Base-by-base conservation (phyloP, 2,113 vertebrate species). In the Eolophus roseicapilla region DNA sequence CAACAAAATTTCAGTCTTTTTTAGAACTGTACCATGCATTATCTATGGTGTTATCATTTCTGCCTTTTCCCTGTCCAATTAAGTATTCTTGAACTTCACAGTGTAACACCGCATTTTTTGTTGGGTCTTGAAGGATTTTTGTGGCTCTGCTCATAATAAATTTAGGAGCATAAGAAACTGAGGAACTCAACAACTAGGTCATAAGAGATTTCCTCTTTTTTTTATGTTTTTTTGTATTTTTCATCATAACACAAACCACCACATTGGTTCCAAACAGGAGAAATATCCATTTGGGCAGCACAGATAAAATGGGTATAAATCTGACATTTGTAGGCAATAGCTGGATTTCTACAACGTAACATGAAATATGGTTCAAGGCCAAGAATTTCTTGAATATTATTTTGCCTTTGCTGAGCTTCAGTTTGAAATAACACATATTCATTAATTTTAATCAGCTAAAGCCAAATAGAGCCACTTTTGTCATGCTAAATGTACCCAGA, bases 31-130 rank as follows among this genome's bases (percentile, higher is more conserved):
- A 31, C 11, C 33, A 82, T 89, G 39, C 27, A 87, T 89, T 96
- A 92, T 93, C 92, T 91, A 92, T 75, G 12, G 27, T 60, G 62
- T 62, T 91, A 92, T 37, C 3, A 0, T 88, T 91, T 78, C 69
- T 82, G 92, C 53, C 57, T 84, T 95, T 95, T 84, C 94, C 83
- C 81, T 84, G 39, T 89, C 86, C 89, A 95, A 59, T 89, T 95
- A 96, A 93, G 43, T 47, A 82, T 74, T 93, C 74, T 84, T 93
- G 83, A 96, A 76, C 65, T 84, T 78, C 27, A 91, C 62, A 87
- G 60, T 10, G 19, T 31, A 71, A 33, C 4, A 0, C 50, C 81
- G 60, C 13, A 73, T 73, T 82, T 95, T 89, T 57, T 91, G 28
- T 57, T 74, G 64, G 31, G 44, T 91, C 78, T 95, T 91, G 57